A percentile compares a stretch with the other conserved stretches of the same genome.
Evolutionary conservation across 2,113 vertebrate genomes (phyloP).

Genomic region (Dissostichus mawsoni): DNA sequence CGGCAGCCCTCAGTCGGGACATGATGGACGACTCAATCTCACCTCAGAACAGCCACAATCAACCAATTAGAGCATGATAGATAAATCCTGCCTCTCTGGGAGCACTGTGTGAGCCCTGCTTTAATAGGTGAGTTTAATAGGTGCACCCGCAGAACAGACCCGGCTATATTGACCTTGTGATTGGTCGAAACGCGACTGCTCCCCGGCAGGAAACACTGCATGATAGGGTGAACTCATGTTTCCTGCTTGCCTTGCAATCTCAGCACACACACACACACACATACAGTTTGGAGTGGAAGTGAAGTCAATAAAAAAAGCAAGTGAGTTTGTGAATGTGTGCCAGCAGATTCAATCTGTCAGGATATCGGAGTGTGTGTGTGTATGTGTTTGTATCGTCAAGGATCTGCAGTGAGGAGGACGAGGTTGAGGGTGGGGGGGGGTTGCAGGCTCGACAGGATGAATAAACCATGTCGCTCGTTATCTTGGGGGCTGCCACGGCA

Average conservation of each 20-base stretch:
- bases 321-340: conserved; percentile 17
- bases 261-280: neutral
- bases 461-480: conserved; percentile 74
- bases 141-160: conserved; percentile 27
- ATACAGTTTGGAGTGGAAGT: neutral
- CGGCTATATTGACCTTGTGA: conserved; percentile 69
- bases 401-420: conserved; percentile 38
- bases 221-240: conserved; percentile 48
- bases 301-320: conserved; percentile 41
- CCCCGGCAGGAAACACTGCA: conserved; percentile 49
- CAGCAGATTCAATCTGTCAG: conserved; percentile 49
- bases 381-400: conserved; percentile 36
- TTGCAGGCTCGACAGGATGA: conserved; percentile 41
- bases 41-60: conserved; percentile 75
- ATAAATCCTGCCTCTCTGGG: conserved; percentile 74
- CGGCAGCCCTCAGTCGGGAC: conserved; percentile 60
- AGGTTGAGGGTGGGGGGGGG: neutral
- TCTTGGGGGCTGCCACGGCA: conserved; percentile 62
- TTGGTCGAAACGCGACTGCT: conserved; percentile 58
- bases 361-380: conserved; percentile 16
- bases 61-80: conserved; percentile 81
- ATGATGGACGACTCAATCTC: conserved; percentile 85
- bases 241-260: neutral
- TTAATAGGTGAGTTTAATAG: conserved; percentile 74
- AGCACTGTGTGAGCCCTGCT: conserved; percentile 56